Evolutionary conservation across 2,888 invertebrate genomes (phyloP).

Genomic region (Julus scandinavius): DNA sequence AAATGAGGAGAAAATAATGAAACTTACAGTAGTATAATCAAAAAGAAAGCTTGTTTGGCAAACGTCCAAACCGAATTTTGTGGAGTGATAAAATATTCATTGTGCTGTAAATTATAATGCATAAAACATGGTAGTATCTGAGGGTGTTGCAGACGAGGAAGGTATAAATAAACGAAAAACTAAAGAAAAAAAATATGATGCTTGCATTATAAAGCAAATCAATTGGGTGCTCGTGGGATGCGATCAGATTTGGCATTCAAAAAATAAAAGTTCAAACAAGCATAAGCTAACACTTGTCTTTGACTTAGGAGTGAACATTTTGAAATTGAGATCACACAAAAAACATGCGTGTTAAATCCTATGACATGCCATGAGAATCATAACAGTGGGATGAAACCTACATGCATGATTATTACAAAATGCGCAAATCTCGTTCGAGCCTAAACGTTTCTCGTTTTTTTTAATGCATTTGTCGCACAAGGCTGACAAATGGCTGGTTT

Average conservation of each 20-base stretch:
- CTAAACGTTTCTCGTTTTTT: neutral
- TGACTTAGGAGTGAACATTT: neutral
- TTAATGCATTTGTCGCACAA: neutral
- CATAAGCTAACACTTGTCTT: neutral
- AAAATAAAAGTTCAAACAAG: neutral
- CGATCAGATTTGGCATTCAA: neutral
- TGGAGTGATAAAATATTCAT: neutral
- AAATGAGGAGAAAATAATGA: neutral
- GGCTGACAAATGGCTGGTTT: neutral
- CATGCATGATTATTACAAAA: neutral
- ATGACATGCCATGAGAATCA: neutral
- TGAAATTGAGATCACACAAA: neutral
- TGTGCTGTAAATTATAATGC: neutral
- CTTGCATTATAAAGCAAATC: neutral
- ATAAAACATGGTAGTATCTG: slow-evolving; percentile 1
- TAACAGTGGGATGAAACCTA: neutral
- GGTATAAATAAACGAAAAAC: neutral
- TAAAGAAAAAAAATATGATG: neutral
- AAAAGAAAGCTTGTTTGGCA: neutral
- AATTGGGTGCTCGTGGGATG: neutral
- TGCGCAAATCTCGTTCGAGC: neutral
- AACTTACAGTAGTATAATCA: neutral
- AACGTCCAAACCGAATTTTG: neutral
- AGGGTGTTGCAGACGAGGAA: neutral
- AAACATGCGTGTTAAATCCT: neutral